These are phyloP conservation scores for Zelleria hepariella DNA, from an alignment of 2,888 invertebrate genomes.

Conservation along the genomic window DNA sequence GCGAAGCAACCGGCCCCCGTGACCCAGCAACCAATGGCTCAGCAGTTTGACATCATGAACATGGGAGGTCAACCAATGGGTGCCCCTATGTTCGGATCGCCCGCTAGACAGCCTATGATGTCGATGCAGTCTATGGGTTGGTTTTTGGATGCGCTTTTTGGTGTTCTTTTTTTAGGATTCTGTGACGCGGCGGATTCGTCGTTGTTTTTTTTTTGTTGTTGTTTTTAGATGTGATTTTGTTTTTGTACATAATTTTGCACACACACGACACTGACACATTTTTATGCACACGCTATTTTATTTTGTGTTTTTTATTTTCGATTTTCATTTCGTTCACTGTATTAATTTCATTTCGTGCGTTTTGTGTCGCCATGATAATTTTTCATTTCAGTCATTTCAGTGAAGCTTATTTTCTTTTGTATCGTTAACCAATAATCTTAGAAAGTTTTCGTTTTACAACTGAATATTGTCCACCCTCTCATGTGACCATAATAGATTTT, in stretches of 20 bases:
- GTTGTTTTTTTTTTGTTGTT: neutral
- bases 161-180: conserved; percentile 3
- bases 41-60: conserved; percentile 55
- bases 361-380: conserved; percentile 4
- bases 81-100: conserved; percentile 45
- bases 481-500: too few relatives aligned
- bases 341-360: conserved; percentile 6
- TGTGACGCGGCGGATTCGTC: neutral
- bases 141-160: conserved; percentile 1
- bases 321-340: too few relatives aligned
- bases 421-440: neutral
- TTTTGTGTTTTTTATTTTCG: too few relatives aligned
- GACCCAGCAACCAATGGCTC: conserved; percentile 26
- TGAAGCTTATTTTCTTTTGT: conserved; percentile 5
- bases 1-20: conserved; percentile 32
- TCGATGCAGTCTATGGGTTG: conserved; percentile 65
- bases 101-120: conserved; percentile 54
- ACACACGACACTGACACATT: too few relatives aligned
- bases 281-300: too few relatives aligned
- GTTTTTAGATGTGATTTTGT: too few relatives aligned
- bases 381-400: conserved; percentile 6
- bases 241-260: too few relatives aligned
- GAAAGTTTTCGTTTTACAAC: too few relatives aligned
- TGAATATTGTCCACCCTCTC: too few relatives aligned
- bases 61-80: too few relatives aligned